phyloP scores from a whole-genome alignment of 2,888 invertebrate genomes.

The Orthonychiurus folsomi region DNA sequence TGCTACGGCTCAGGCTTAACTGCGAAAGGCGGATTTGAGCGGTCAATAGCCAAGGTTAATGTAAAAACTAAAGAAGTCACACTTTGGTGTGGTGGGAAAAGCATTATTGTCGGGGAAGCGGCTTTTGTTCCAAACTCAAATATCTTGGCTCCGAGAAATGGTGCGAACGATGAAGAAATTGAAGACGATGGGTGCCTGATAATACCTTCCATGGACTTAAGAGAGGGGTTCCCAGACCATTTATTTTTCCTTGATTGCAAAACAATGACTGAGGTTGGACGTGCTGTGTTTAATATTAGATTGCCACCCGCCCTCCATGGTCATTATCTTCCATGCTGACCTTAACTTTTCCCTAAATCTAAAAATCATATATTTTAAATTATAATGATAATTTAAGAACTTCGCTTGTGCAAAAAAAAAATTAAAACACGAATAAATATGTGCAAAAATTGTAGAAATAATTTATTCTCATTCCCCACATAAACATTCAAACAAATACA shows the following conservation, averaged over 20 bases:
- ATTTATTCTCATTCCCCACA: no score
- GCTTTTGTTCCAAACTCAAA: background rate
- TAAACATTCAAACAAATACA: no score
- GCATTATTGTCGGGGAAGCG: slow-evolving; percentile 7
- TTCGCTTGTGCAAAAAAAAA: no score
- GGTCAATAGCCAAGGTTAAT: slow-evolving; percentile 8
- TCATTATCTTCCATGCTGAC: slow-evolving; percentile 3
- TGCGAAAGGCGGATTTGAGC: slow-evolving; percentile 3
- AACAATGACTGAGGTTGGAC: slow-evolving; percentile 12
- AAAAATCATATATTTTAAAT: no score
- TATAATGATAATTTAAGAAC: no score
- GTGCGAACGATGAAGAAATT: background rate
- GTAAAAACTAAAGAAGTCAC: slow-evolving; percentile 7
- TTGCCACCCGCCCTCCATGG: slow-evolving; percentile 11
- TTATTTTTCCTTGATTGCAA: slow-evolving; percentile 10
- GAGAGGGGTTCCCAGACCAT: slow-evolving; percentile 10
- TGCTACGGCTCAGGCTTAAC: slow-evolving; percentile 8
- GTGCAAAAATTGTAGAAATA: no score
- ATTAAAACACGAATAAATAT: no score
- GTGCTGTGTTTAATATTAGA: slow-evolving; percentile 5
- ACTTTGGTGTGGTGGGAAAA: slow-evolving; percentile 3
- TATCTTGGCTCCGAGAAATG: background rate
- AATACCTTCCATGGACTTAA: slow-evolving; percentile 10
- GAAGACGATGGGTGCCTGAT: slow-evolving; percentile 13
- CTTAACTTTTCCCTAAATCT: no score